Conservation (phyloP, 2,797 vertebrate species). For the Phalanger gymnotis region DNA sequence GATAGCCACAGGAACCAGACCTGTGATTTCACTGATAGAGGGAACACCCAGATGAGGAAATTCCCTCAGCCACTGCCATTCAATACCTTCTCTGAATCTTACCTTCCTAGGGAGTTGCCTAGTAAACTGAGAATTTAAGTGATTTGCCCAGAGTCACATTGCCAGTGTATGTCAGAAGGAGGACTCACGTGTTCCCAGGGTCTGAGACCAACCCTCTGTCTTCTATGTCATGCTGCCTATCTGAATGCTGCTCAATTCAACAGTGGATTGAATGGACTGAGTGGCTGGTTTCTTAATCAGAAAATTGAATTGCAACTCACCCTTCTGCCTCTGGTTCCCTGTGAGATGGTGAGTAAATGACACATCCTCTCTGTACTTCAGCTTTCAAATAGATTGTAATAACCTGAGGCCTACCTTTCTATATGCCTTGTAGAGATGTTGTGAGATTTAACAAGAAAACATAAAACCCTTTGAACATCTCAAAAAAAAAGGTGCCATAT, state of each 20-base stretch:
- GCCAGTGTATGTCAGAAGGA: background rate
- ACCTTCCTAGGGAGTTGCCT: background rate
- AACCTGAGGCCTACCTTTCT: conserved; percentile 2
- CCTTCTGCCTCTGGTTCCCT: background rate
- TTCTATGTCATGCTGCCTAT: background rate
- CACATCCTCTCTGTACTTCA: background rate
- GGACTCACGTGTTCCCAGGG: background rate
- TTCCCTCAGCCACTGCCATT: background rate
- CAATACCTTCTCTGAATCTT: background rate
- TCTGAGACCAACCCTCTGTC: background rate
- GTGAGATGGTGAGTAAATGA: background rate
- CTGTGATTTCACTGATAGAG: background rate
- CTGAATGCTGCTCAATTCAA: background rate
- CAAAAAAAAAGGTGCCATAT: background rate
- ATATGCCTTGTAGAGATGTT: background rate
- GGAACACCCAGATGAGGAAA: background rate
- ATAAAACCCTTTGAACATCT: conserved; percentile 21
- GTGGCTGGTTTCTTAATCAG: background rate
- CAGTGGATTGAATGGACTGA: background rate
- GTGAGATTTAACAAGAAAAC: conserved; percentile 38
- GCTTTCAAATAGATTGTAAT: background rate
- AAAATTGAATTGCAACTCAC: background rate
- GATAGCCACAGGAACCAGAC: background rate
- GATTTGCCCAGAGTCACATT: background rate
- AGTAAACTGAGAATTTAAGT: background rate